Conservation (phyloP, 2,113 vertebrate species). For the Hemibagrus wyckioides region DNA sequence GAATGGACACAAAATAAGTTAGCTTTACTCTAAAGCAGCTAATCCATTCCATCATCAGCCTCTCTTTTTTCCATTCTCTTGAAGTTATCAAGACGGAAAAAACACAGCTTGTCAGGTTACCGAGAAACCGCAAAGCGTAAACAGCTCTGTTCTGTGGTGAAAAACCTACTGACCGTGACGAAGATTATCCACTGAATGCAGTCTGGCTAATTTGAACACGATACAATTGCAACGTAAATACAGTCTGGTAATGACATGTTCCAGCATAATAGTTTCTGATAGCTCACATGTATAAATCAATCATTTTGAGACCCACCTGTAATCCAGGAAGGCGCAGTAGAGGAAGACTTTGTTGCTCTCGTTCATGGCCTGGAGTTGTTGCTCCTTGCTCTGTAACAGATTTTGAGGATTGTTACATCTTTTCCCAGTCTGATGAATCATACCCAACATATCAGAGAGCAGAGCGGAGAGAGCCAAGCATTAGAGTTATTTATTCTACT, state of each 20-base stretch:
- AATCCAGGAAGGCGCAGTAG: constrained; percentile 94
- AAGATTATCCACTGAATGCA: not conserved
- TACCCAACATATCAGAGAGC: not conserved
- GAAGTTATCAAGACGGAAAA: not conserved
- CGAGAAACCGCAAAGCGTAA: too few relatives aligned
- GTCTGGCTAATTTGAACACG: not conserved
- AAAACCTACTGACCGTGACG: not conserved
- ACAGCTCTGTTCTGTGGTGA: not conserved
- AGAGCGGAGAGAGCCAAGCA: not conserved
- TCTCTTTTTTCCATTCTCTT: too few relatives aligned
- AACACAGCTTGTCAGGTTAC: not conserved
- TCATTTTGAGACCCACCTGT: constrained; percentile 77
- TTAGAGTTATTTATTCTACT: not conserved
- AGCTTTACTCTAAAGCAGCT: not conserved
- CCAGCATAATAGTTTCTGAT: not conserved
- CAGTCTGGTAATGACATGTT: not conserved
- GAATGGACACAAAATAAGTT: not conserved
- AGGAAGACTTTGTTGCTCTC: constrained; percentile 82
- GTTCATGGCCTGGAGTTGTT: constrained; percentile 77
- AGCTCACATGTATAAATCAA: not conserved
- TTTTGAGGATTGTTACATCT: constrained; percentile 11
- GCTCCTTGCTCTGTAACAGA: constrained; percentile 77
- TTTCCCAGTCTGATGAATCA: not conserved
- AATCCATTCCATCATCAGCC: not conserved
- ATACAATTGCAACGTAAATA: not conserved